Evolutionary conservation across 37 sponge, comb jelly and placozoan species (phyloP), one percentile per base, ranked within the genome.

Genomic region (Crambe crambe): DNA sequence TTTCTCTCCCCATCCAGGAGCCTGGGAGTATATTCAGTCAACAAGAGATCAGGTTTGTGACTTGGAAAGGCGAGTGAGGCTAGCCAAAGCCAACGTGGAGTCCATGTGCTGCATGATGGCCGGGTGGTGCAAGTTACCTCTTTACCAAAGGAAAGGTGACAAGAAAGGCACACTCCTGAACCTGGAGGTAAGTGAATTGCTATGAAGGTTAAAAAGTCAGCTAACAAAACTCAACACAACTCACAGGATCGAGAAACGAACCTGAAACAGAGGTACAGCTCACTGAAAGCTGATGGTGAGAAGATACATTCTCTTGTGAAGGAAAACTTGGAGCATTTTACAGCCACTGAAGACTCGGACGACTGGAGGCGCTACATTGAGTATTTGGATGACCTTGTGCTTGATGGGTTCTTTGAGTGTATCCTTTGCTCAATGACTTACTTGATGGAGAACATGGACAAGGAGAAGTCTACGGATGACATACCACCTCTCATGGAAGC

Each of bases 391-490:
- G 99, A 98, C 31, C 51, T 98, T n/a, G 83, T 98, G 25, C 80
- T 98, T 51, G 99, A 98, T 66, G 99, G 99, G 10, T 83, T 98
- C 83, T 98, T 91, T 80, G 90, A 93, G 63, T 91, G 89, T 39
- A 81, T 95, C 27, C 91, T 89, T 37, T 91, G 94, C 59, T 98
- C 99, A 37, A 88, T 98, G 56, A 70, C 68, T 25, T 98, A 92
- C 73, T 75, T 98, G 43, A 75, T 93, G 68, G 90, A 93, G 65
- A 90, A 98, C 76, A 95, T 92, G 10, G 90, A 97, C 76, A 80
- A 81, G 25, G 66, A 37, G 22, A 90, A 78, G 39, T 38, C 66
- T 3, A 32, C 35, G 0, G 38, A 56, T 29, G 86, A 80, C 6
- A 74, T 89, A n/a, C 81, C 65, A 32, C 99, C 99, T 23, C 88